Evolutionary conservation across 2,797 vertebrate species (phyloP).

Genomic region (Borostomias antarcticus): DNA sequence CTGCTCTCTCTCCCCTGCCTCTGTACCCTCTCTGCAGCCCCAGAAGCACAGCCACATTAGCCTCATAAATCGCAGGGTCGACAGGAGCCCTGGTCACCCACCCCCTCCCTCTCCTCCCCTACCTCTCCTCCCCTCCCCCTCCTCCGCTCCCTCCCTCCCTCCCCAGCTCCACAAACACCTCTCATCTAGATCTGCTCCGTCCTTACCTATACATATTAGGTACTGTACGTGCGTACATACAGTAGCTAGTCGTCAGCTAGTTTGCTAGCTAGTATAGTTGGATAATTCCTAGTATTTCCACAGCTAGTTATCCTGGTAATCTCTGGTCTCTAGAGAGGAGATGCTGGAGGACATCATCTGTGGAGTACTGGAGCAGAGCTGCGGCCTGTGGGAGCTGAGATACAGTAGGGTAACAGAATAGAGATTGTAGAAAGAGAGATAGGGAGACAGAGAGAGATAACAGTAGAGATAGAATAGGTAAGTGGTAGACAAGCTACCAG

Average conservation of each 20-base stretch:
- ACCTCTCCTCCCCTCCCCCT: background rate
- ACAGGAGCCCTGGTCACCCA: conserved; percentile 7
- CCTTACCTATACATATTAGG: background rate
- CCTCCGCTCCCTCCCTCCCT: background rate
- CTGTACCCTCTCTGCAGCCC: conserved; percentile 5
- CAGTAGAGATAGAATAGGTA: too few species aligned
- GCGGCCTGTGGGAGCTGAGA: background rate
- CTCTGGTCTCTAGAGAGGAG: too few species aligned
- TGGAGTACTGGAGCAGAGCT: too few species aligned
- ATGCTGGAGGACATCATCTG: too few species aligned
- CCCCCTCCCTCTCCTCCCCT: background rate
- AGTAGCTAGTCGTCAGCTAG: background rate
- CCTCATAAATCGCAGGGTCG: conserved; percentile 25
- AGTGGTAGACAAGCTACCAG: too few species aligned
- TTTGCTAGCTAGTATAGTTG: too few species aligned
- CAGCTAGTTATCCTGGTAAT: too few species aligned
- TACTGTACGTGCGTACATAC: background rate
- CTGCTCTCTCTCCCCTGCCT: conserved; percentile 34
- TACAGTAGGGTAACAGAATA: too few species aligned
- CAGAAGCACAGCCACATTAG: conserved; percentile 18
- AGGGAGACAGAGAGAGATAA: too few species aligned
- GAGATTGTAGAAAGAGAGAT: too few species aligned
- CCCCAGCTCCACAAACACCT: background rate
- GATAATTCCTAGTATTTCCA: too few species aligned
- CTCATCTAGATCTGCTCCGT: background rate